Evolutionary conservation across 2,113 vertebrate species (phyloP), one percentile per base, ranked within the genome.

Genomic region (Sprattus sprattus): DNA sequence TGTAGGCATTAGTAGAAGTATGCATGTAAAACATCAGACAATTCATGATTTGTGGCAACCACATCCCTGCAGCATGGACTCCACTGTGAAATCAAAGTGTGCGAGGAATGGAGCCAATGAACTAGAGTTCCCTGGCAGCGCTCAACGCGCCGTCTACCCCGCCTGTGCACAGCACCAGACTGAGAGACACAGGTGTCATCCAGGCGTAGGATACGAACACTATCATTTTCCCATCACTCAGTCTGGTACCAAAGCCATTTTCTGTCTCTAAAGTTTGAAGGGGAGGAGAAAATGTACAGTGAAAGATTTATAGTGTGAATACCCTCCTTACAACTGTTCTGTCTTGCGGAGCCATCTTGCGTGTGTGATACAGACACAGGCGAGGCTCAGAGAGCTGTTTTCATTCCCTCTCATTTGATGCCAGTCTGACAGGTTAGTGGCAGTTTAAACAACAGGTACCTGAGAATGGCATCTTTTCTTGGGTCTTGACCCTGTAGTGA

Each of bases 401-500:
- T 75, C 28, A 71, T 28, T 32, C 15, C 7, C 18, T 84, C 84
- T 85, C 86, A 46, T 81, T 89, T 88, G 88, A 89, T 83, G 88
- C 86, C 87, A 82, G 82, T 85, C 90, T 91, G 88, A 88, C 91
- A 91, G 86, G 88, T 86, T 44, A 81, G 89, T 91, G 90, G 82
- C 86, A 92, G 89, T 87, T 90, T 88, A 90, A 91, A 91, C 86
- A 88, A 87, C 88, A 86, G 81, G 86, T 81, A 85, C 57, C 82
- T 85, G 89, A 89, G 89, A 84, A 85, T 0, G 18, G 60, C 20
- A 50, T 83, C 67, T 45, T 25, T 90, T 71, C 39, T 83, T 28
- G 82, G 32, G 54, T n/a, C 8, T 83, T 82, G 18, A 89, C 90
- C 86, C 85, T 88, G 49, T 85, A 60, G 57, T 57, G 83, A 85